Evolutionary conservation across 2,797 vertebrate genomes (phyloP), one percentile per base, ranked within the genome.

Genomic region (Phaenicophaeus curvirostris): DNA sequence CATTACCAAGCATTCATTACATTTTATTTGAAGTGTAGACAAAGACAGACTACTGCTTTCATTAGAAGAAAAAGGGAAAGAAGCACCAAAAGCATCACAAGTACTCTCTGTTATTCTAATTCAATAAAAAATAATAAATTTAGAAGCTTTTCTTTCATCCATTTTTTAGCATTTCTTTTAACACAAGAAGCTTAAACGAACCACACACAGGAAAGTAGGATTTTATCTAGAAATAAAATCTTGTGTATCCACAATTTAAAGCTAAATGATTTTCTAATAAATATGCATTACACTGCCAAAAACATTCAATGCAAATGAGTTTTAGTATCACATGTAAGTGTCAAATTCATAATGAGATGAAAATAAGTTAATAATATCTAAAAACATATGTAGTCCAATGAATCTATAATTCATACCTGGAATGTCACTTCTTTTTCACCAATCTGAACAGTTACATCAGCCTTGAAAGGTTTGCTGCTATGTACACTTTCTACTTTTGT

Each of bases 341-440:
- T 74, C 48, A 79, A 83, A 89, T 48, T 57, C 18, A 48, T 3
- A 0, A 39, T 24, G 41, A 77, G 10, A 67, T 3, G 1, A 61
- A 92, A 95, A 15, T 7, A 78, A 80, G 5, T 28, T n/a, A 37
- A 15, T 42, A 8, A 7, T 41, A 58, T 44, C 50, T 25, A 46
- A 61, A 78, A 72, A 15, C 2, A 41, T 8, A 41, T 7, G 19
- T 2, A 61, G 11, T 54, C 58, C 17, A 6, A 88, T 33, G 17
- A 76, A 71, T 6, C 53, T 20, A 73, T 44, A 50, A 71, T 85
- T 77, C 46, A 96, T 97, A 99, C 99, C 99, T 99, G 98, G 97
- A 99, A 97, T n/a, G 97, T 98, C 83, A 98, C 74, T 82, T 98
- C 98, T 94, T 98, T 98, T 67, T 98, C 97, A 39, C 97, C 97